Evolutionary conservation across 2,888 invertebrate genomes (phyloP).

Genomic region (Neoscelio sp.): DNA sequence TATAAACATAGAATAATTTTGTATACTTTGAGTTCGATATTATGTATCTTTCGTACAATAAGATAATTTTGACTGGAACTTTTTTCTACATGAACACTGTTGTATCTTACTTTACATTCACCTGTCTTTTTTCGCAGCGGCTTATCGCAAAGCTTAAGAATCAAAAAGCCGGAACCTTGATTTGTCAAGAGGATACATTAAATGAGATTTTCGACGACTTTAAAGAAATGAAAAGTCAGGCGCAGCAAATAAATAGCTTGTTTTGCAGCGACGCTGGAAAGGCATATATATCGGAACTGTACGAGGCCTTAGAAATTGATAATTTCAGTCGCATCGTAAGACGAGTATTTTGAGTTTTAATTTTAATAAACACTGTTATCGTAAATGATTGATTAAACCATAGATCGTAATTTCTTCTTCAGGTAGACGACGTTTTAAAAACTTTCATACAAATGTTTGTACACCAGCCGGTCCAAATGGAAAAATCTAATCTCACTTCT

Average conservation of each 20-base stretch:
- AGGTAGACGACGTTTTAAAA: slow-evolving; percentile 74
- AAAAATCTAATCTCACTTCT: slow-evolving; percentile 77
- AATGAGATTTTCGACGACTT: slow-evolving; percentile 73
- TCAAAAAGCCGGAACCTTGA: slow-evolving; percentile 64
- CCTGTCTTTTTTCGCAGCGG: slow-evolving; percentile 66
- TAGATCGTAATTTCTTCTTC: slow-evolving; percentile 10
- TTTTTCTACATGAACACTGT: neutral
- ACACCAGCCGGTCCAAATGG: slow-evolving; percentile 69
- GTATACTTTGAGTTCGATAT: too few relatives aligned
- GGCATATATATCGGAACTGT: slow-evolving; percentile 74
- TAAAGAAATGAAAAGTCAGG: slow-evolving; percentile 64
- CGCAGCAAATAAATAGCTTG: slow-evolving; percentile 65
- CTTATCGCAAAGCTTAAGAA: slow-evolving; percentile 65
- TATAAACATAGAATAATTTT: too few relatives aligned
- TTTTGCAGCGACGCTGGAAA: slow-evolving; percentile 75
- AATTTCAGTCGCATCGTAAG: slow-evolving; percentile 74
- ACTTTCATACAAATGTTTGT: slow-evolving; percentile 75
- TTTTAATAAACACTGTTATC: too few relatives aligned
- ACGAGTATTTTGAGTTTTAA: slow-evolving; percentile 7
- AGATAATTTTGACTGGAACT: too few relatives aligned
- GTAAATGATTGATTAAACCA: slow-evolving; percentile 7
- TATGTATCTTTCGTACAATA: too few relatives aligned
- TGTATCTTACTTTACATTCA: neutral
- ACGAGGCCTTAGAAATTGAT: slow-evolving; percentile 73
- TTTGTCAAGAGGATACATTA: slow-evolving; percentile 73